Percentiles rank a stretch among this genome's conserved stretches.
These are phyloP conservation scores for Paralichthys olivaceus DNA, from an alignment of 2,113 vertebrate genomes.

Conservation along the genomic window DNA sequence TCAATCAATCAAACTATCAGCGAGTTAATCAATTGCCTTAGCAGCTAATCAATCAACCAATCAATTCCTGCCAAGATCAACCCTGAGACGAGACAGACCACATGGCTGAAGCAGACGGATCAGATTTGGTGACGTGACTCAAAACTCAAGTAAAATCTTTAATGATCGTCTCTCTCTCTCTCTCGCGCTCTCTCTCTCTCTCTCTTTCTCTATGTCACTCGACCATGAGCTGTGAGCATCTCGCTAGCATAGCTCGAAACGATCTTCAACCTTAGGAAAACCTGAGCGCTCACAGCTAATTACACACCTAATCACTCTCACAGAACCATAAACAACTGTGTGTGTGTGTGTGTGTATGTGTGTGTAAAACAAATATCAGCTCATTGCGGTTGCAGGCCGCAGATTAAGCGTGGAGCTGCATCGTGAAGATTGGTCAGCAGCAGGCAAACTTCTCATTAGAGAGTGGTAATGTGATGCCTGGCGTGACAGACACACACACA, in stretches of 20 bases:
- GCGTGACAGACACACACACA: background rate
- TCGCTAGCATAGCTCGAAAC: background rate
- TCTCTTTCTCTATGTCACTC: conserved; percentile 1
- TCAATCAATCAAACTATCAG: conserved; percentile 4
- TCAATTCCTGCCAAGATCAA: conserved; percentile 17
- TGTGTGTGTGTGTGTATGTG: conserved; percentile 13
- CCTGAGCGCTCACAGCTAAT: conserved; percentile 50
- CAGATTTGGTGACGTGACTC: background rate
- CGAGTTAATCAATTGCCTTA: background rate
- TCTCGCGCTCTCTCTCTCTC: background rate
- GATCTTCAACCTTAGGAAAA: conserved; percentile 39
- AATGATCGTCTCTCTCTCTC: background rate
- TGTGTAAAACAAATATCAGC: conserved; percentile 28
- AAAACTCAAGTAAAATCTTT: background rate
- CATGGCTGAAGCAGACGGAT: background rate
- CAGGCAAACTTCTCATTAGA: conserved; percentile 38
- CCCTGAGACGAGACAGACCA: background rate
- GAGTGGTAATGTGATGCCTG: conserved; percentile 16
- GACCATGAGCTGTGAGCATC: background rate
- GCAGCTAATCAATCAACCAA: conserved; percentile 14
- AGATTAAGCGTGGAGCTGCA: conserved; percentile 32
- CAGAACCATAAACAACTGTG: conserved; percentile 56
- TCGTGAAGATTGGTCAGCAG: conserved; percentile 22
- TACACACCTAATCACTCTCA: conserved; percentile 60
- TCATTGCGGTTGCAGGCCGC: conserved; percentile 36